These are phyloP conservation scores for Rhinopomastus cyanomelas DNA, from an alignment of 2,113 vertebrate genomes.

Conservation along the genomic window DNA sequence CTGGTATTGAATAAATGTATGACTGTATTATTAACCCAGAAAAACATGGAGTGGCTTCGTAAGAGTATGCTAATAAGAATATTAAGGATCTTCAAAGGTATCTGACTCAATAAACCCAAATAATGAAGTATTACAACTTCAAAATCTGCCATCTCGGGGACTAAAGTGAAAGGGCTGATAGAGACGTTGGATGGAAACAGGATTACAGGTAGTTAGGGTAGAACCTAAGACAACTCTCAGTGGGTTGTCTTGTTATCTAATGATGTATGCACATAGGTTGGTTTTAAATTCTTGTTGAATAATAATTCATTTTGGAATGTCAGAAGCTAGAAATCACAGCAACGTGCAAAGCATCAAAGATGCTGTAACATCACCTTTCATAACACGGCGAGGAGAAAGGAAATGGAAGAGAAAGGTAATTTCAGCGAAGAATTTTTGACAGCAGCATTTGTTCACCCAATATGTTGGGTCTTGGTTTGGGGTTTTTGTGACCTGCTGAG, in stretches of 20 bases:
- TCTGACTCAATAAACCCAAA: conserved; percentile 55
- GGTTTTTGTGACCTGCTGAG: background rate
- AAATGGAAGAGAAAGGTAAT: background rate
- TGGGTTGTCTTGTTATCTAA: background rate
- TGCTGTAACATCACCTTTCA: background rate
- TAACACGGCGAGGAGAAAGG: background rate
- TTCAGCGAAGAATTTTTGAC: background rate
- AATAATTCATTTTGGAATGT: background rate
- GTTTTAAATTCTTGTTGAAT: background rate
- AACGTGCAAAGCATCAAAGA: background rate
- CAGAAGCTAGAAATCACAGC: background rate
- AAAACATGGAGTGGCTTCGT: conserved; percentile 54
- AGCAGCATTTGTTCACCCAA: background rate
- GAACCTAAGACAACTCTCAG: background rate
- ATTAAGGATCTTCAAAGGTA: conserved; percentile 47
- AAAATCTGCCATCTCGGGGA: background rate
- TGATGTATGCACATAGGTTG: background rate
- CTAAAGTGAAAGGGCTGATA: background rate
- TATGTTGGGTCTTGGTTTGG: background rate
- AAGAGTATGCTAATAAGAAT: conserved; percentile 21
- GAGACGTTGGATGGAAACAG: conserved; percentile 4
- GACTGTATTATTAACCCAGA: conserved; percentile 55
- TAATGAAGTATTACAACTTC: conserved; percentile 34
- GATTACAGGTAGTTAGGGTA: background rate
- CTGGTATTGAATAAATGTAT: conserved; percentile 65